Percentiles rank a stretch among this genome's conserved stretches.
Evolutionary conservation across 2,797 vertebrate genomes (phyloP).

Genomic region (Sitta carolinensis): DNA sequence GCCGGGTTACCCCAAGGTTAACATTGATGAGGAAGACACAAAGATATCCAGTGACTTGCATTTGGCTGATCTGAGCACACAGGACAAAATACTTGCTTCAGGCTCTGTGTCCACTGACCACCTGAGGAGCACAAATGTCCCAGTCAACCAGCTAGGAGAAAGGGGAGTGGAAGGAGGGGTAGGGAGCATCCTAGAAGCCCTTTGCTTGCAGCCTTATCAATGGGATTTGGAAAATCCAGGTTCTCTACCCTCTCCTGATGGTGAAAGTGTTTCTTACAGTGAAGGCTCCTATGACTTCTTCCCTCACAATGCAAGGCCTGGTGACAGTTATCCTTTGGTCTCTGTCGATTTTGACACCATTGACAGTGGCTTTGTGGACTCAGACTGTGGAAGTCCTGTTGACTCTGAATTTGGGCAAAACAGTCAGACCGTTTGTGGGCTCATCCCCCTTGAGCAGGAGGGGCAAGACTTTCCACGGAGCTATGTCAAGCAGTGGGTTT

Average conservation of each 20-base stretch:
- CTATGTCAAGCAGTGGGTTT: conserved; percentile 81
- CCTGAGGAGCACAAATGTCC: background rate
- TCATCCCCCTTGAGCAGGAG: background rate
- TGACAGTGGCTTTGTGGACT: conserved; percentile 89
- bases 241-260: conserved; percentile 63
- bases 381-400: conserved; percentile 80
- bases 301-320: conserved; percentile 74
- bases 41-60: background rate
- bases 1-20: conserved; percentile 66
- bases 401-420: conserved; percentile 68
- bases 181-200: conserved; percentile 60
- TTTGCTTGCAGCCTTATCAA: conserved; percentile 37
- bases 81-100: conserved; percentile 47
- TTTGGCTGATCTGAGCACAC: background rate
- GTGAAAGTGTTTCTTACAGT: conserved; percentile 76
- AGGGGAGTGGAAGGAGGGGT: background rate
- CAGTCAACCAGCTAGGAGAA: background rate
- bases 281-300: conserved; percentile 73
- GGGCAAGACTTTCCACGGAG: conserved; percentile 68
- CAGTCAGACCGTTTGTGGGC: background rate
- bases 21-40: conserved; percentile 30
- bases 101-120: conserved; percentile 40
- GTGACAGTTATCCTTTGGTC: conserved; percentile 80
- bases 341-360: conserved; percentile 91
- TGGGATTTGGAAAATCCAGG: conserved; percentile 68